phyloP scores from a whole-genome alignment of 2,888 invertebrate genomes.

The Tiliacea citrago region DNA sequence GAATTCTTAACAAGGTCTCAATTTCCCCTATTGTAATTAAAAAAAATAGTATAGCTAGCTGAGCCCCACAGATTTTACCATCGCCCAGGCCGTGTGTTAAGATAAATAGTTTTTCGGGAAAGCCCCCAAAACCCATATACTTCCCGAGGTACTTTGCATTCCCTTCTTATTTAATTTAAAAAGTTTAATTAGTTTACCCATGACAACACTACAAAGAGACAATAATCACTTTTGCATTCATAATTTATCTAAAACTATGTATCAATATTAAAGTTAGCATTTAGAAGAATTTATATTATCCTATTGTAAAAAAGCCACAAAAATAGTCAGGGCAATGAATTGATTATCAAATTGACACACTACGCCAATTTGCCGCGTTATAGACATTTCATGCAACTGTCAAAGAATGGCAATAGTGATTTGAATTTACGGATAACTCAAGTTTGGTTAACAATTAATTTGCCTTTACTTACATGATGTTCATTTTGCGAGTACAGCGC shows the following conservation, averaged over 20 bases:
- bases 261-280: neutral
- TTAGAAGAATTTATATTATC: neutral
- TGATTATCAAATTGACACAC: conserved; percentile 1
- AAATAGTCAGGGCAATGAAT: neutral
- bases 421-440: neutral
- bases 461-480: conserved; percentile 91
- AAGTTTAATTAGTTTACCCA: neutral
- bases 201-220: too few relatives aligned
- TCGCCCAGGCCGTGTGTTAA: neutral
- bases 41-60: neutral
- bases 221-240: neutral
- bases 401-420: neutral
- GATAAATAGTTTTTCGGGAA: neutral
- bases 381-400: neutral
- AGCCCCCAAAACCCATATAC: neutral
- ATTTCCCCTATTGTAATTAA: neutral
- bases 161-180: neutral
- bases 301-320: neutral
- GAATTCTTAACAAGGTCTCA: neutral
- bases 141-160: neutral
- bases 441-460: neutral
- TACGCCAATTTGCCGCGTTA: neutral
- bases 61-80: neutral
- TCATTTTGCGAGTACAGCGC: conserved; percentile 94
- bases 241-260: neutral